Percentiles rank a stretch among this genome's conserved stretches.
Evolutionary conservation across 2,797 vertebrate genomes (phyloP).

Genomic region (Fratercula arctica): DNA sequence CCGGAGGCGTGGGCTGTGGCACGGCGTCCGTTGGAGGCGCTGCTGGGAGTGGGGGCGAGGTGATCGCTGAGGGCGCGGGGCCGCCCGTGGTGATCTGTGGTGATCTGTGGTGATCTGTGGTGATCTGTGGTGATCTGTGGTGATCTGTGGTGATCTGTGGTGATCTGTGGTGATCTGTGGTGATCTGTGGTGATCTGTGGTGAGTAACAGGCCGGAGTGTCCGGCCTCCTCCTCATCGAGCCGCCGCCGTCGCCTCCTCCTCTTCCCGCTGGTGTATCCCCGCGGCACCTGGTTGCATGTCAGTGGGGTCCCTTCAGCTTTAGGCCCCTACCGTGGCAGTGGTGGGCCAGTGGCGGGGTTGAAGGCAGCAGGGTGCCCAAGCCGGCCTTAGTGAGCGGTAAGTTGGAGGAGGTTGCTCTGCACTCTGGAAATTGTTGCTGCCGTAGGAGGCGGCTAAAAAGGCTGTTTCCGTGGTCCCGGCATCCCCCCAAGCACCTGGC

Average conservation of each 20-base stretch:
- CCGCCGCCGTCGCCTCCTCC: not conserved
- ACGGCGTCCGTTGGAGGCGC: not conserved
- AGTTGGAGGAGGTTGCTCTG: not conserved
- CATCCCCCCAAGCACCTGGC: not conserved
- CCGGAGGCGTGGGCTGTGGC: not conserved
- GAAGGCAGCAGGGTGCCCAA: not conserved
- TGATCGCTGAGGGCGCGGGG: not conserved
- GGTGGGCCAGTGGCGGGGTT: not conserved
- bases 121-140: too few species aligned
- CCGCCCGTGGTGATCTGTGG: not conserved
- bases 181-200: not conserved
- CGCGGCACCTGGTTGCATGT: too few species aligned
- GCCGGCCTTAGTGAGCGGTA: not conserved
- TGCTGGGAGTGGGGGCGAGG: not conserved
- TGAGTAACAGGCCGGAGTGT: not conserved
- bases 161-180: too few species aligned
- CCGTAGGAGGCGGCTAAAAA: not conserved
- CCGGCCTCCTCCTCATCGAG: too few species aligned
- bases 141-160: not conserved
- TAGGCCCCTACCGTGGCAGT: fast-evolving
- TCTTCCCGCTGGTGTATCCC: too few species aligned
- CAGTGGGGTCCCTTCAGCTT: not conserved
- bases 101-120: too few species aligned
- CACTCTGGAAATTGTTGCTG: not conserved
- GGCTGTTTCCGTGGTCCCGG: too few species aligned